phyloP scores from a whole-genome alignment of 2,888 invertebrate species.

The Drosophila formosana region DNA sequence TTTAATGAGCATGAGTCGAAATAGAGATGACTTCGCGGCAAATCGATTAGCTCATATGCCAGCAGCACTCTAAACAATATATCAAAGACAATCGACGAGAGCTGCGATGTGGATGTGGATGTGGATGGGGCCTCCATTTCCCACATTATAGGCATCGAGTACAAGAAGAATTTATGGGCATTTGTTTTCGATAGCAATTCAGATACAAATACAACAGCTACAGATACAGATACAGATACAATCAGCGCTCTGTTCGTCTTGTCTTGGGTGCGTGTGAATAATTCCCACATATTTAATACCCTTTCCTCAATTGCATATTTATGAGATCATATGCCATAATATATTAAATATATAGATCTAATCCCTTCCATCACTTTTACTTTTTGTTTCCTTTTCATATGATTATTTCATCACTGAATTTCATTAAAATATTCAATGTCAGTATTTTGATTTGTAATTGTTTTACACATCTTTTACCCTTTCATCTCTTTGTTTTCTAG shows the following conservation, averaged over 20 bases:
- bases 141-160: constrained; percentile 34
- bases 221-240: constrained; percentile 29
- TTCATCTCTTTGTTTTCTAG: too few species aligned
- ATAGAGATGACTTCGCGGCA: constrained; percentile 63
- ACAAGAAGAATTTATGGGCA: constrained; percentile 60
- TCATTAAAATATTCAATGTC: too few species aligned
- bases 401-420: too few species aligned
- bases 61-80: constrained; percentile 64
- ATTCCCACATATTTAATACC: constrained; percentile 48
- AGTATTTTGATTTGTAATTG: too few species aligned
- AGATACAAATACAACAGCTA: constrained; percentile 41
- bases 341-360: too few species aligned
- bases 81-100: constrained; percentile 50
- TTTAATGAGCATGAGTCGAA: constrained; percentile 39
- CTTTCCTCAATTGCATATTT: neutral
- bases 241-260: constrained; percentile 28
- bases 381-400: too few species aligned
- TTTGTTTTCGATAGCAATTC: constrained; percentile 57
- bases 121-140: constrained; percentile 23
- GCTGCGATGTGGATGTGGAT: neutral
- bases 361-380: too few species aligned
- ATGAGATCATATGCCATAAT: too few species aligned
- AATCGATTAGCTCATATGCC: constrained; percentile 66
- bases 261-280: neutral
- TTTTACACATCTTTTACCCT: too few species aligned